Base-by-base conservation (phyloP, 2,888 invertebrate species). In the Folsomia candida region DNA sequence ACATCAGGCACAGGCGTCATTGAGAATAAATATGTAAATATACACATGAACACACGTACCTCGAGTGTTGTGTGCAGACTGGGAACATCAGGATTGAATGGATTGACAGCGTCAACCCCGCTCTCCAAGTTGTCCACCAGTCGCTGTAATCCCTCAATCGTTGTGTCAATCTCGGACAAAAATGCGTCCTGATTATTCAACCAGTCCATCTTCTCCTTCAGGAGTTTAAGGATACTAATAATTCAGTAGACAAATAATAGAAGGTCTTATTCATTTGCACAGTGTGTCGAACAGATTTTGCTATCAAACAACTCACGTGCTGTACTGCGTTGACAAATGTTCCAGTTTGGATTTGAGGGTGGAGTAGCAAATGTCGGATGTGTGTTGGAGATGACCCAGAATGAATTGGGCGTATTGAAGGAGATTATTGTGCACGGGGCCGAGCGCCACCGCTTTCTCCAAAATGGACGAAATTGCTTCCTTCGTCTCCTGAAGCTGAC, bases 161-260 rank as follows among this genome's bases (percentile, higher is more conserved):
- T 87, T 81, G 86, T 87, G 83, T 92, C 89, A 82, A 89, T 87
- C 81, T 87, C 86, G 82, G 90, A 89, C 83, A 95, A 90, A 84
- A 89, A 88, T 81, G 89, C 87, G 82, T 92, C 87, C 83, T 92
- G 90, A 82, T 88, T 87, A 84, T 87, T 88, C 82, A 90, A 88
- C 84, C 90, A 91, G 81, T 87, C 86, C 83, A 89, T 88, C 85
- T 90, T 91, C 83, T 89, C 89, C 85, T 88, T 88, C 82, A 93
- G 86, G 82, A 88, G 88, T 83, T 89, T 88, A 86, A 90, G 88
- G 87, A 93, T 91, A 88, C 93, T 94, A 86, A 6, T 4, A 25
- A 20, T 6, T 6, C 6, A 25, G 24, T 22, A 54, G 18, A 22
- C 22, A 24, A 59, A 6, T 57, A n/a, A n/a, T n/a, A n/a, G n/a